Percentiles rank a stretch among this genome's conserved stretches.
These are phyloP conservation scores for Eristalinus sepulchralis DNA, from an alignment of 2,888 invertebrate genomes.

Conservation along the genomic window DNA sequence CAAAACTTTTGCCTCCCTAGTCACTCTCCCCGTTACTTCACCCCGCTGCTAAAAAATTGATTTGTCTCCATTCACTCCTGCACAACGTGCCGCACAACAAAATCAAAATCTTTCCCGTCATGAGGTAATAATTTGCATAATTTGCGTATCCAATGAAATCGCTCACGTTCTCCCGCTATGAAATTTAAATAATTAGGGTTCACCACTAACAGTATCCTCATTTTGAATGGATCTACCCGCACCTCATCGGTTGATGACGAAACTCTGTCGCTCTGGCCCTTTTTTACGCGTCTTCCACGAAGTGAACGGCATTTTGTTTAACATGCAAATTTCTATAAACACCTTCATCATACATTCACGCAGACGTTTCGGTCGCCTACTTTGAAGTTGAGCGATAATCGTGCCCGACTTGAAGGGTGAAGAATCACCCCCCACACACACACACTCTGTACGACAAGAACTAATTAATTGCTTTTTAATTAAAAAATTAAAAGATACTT, in stretches of 20 bases:
- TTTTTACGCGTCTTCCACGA: background rate
- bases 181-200: conserved; percentile 57
- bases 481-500: conserved; percentile 65
- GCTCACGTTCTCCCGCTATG: background rate
- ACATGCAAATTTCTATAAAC: conserved; percentile 52
- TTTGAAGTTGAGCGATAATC: background rate
- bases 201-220: conserved; percentile 34
- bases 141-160: background rate
- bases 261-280: background rate
- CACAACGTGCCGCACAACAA: background rate
- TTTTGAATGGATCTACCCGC: conserved; percentile 6
- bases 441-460: background rate
- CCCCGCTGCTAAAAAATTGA: background rate
- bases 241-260: background rate
- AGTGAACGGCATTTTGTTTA: conserved; percentile 22
- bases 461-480: conserved; percentile 65
- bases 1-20: too few relatives aligned
- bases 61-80: background rate
- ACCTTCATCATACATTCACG: conserved; percentile 24
- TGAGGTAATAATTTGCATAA: conserved; percentile 28
- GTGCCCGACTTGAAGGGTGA: background rate
- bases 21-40: too few relatives aligned
- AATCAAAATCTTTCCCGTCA: background rate
- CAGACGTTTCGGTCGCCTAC: background rate
- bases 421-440: background rate